phyloP scores from a whole-genome alignment of 2,113 vertebrate genomes.

The Gallinago media region DNA sequence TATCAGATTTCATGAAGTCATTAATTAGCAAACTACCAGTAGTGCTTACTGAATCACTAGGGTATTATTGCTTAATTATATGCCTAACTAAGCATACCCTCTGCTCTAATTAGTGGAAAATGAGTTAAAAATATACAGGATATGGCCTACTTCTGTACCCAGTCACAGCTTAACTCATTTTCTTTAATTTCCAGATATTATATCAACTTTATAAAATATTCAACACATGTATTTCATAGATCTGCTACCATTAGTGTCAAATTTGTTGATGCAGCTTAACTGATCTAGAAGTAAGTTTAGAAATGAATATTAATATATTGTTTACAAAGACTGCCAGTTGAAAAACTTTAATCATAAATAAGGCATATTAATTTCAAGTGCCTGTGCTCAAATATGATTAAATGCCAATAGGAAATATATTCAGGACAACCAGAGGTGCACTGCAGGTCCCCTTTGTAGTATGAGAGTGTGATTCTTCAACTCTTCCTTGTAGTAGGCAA shows the following conservation, averaged over 20 bases:
- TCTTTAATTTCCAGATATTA: conserved; percentile 51
- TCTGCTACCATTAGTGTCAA: conserved; percentile 24
- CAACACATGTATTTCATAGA: conserved; percentile 1
- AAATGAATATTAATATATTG: conserved; percentile 41
- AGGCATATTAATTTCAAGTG: neutral
- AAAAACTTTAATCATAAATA: neutral
- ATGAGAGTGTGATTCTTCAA: neutral
- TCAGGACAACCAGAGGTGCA: neutral
- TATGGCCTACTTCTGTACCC: conserved; percentile 26
- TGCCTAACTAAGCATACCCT: conserved; percentile 47
- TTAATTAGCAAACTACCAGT: conserved; percentile 47
- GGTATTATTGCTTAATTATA: conserved; percentile 56
- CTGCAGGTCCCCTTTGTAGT: neutral
- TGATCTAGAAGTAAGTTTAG: conserved; percentile 8
- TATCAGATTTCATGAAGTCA: neutral
- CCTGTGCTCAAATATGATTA: neutral
- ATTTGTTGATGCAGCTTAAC: conserved; percentile 25
- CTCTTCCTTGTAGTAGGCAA: neutral
- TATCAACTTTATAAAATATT: conserved; percentile 54
- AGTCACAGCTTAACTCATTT: conserved; percentile 14
- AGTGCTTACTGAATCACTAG: conserved; percentile 33
- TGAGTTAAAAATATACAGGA: conserved; percentile 55
- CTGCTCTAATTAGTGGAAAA: conserved; percentile 52
- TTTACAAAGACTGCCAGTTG: neutral
- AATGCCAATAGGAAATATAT: neutral